Base-by-base conservation (phyloP, 2,113 vertebrate species). In the Gasterosteus aculeatus region DNA sequence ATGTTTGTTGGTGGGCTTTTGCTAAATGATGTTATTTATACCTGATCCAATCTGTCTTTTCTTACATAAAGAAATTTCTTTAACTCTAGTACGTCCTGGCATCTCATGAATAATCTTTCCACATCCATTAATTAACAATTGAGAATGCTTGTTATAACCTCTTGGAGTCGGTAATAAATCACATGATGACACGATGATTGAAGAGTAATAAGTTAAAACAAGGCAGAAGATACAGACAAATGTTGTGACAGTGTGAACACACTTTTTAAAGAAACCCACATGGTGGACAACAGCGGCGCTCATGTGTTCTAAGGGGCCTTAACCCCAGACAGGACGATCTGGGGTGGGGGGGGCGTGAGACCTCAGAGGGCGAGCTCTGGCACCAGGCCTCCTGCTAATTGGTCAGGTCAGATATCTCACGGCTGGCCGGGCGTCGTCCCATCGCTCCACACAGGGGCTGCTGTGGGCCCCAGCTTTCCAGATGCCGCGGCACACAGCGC, bases 371-470 rank as follows among this genome's bases (percentile, higher is more conserved):
- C 84, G 82, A 81, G 84, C 90, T 83, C 81, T 92, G 92, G 92
- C 91, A 88, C 81, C 69, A 62, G 85, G 88, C 88, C 92, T 91
- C 91, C 88, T 89, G 90, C 93, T 95, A 95, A 95, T 94, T 94
- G 93, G 92, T 95, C 94, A 93, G 92, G 92, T 95, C 91, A 91
- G 88, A 95, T 95, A 92, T 87, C 91, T 94, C 84, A 93, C 85
- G 92, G 91, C 92, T 39, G 92, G 88, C 84, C 78, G 88, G 88
- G 85, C 85, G 80, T 85, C 56, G 86, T 88, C 93, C 90, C 91
- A 84, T 83, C 58, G 88, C 89, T 82, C 72, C 35, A 82, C 89
- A 77, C 79, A 46, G 68, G 56, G 69, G 88, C 90, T 87, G 90
- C 89, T 85, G 88, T 80, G 82, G 80, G 4, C 5, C 5, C 81